Percentiles rank a stretch among this genome's conserved stretches.
These are phyloP conservation scores for Caenorhabditis sp. DNA, from an alignment of 2,888 invertebrate genomes.

Conservation along the genomic window DNA sequence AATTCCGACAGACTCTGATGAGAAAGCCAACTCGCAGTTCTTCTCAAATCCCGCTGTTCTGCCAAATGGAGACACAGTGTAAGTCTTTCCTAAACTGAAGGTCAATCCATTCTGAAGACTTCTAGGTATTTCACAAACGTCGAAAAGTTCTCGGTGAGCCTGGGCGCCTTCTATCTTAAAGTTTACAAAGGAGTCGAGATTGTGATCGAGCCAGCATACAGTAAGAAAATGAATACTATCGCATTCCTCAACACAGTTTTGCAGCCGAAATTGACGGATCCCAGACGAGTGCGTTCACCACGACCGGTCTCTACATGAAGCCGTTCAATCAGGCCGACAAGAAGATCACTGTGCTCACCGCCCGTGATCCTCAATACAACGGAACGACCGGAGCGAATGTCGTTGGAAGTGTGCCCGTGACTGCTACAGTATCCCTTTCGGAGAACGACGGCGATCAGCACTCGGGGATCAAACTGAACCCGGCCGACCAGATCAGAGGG, in stretches of 20 bases:
- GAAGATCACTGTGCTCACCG: conserved; percentile 12
- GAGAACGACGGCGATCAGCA: not conserved
- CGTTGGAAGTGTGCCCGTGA: conserved; percentile 16
- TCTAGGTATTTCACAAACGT: conserved; percentile 24
- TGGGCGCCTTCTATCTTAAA: conserved; percentile 34
- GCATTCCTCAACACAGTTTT: not conserved
- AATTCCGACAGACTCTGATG: conserved; percentile 23
- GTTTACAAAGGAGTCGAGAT: conserved; percentile 21
- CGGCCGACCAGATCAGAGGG: not conserved
- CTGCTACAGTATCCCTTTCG: not conserved
- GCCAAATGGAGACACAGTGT: not conserved
- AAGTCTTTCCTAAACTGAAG: too few species aligned
- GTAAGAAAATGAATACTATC: not conserved
- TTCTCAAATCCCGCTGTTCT: conserved; percentile 26
- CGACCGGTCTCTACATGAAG: conserved; percentile 44
- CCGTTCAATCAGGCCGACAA: conserved; percentile 12
- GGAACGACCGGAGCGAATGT: conserved; percentile 5
- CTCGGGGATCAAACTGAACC: not conserved
- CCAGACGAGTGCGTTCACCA: conserved; percentile 1
- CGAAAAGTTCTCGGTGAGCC: conserved; percentile 30
- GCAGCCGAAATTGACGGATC: conserved; percentile 15
- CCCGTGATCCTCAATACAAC: conserved; percentile 5
- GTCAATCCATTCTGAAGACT: too few species aligned
- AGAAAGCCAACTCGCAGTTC: conserved; percentile 26
- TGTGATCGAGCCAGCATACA: conserved; percentile 5